Base-by-base conservation (phyloP, 92 coral and sea anemone species). In the Palythoa grandiflora region DNA sequence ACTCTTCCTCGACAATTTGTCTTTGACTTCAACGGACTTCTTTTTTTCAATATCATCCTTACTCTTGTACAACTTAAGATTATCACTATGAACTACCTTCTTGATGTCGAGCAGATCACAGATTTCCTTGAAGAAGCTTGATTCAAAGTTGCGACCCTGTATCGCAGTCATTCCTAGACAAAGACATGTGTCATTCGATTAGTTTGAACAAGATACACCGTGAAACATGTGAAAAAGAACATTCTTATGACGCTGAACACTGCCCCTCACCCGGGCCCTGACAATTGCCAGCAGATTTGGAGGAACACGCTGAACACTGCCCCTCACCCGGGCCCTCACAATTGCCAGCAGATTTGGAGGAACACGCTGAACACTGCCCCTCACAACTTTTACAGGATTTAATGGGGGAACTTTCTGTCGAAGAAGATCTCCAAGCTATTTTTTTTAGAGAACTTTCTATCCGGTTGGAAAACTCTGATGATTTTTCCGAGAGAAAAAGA, bases 321-420 rank as follows among this genome's bases (percentile, higher is more conserved):
- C 81, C 81, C 81, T 77, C 81, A 77, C 51, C 81, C 81, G 81
- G 81, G 81, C 81, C 81, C 81, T 77, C 81, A 77, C 81, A 77
- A 77, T 77, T 77, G 81, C 81, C 81, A 77, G 81, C 81, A 77
- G 81, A 77, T 61, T 61, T 61, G 68, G 68, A 61, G 68, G 68
- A 61, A 61, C 68, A 77, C 81, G 81, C 81, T 77, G 81, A 77
- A 77, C 81, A 77, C 63, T 77, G 81, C 81, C 81, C 81, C 81
- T 77, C 81, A 77, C 81, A 77, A 77, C n/a, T n/a, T n/a, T n/a
- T n/a, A n/a, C n/a, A n/a, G n/a, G 81, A 77, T 77, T 77, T 77
- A 77, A 77, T 77, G 81, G 81, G 81, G 81, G 81, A 77, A 77
- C 81, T 77, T 77, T 77, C 81, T 77, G 81, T 77, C 81, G 81